A percentile compares a stretch with the other conserved stretches of the same genome.
Conservation (phyloP, 1,140 invertebrate species). For the Penaeus japonicus region DNA sequence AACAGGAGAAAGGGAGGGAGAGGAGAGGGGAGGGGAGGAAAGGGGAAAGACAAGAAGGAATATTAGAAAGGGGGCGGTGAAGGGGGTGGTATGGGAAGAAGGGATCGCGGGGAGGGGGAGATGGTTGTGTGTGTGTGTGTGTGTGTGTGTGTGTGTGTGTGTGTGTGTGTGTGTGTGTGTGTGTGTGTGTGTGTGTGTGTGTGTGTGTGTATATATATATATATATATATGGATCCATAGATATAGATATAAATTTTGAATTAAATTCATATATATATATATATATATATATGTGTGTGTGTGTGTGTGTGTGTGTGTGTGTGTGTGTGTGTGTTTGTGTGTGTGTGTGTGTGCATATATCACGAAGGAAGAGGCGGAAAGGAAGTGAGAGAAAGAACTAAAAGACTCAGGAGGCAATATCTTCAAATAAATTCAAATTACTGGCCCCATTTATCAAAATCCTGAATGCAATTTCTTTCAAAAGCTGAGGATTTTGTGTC, state of each 20-base stretch:
- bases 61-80: too few relatives aligned
- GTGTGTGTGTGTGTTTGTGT: not conserved
- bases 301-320: too few relatives aligned
- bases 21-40: too few relatives aligned
- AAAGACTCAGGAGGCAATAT: too few relatives aligned
- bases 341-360: not conserved
- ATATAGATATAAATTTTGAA: not conserved
- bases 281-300: not conserved
- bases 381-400: not conserved
- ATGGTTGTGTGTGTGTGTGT: not conserved
- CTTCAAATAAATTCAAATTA: too few relatives aligned
- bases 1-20: too few relatives aligned
- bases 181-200: not conserved
- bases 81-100: too few relatives aligned
- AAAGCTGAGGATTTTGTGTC: too few relatives aligned
- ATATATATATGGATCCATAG: not conserved
- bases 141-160: not conserved
- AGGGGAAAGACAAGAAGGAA: too few relatives aligned
- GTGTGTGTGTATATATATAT: not conserved
- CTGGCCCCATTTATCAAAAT: too few relatives aligned
- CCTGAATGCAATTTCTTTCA: too few relatives aligned
- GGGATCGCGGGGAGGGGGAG: too few relatives aligned
- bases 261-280: not conserved
- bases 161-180: not conserved
- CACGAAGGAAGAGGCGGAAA: not conserved